A percentile compares a stretch with the other conserved stretches of the same genome.
Evolutionary conservation across 1,140 invertebrate species (phyloP).

Genomic region (Penaeus vannamei): DNA sequence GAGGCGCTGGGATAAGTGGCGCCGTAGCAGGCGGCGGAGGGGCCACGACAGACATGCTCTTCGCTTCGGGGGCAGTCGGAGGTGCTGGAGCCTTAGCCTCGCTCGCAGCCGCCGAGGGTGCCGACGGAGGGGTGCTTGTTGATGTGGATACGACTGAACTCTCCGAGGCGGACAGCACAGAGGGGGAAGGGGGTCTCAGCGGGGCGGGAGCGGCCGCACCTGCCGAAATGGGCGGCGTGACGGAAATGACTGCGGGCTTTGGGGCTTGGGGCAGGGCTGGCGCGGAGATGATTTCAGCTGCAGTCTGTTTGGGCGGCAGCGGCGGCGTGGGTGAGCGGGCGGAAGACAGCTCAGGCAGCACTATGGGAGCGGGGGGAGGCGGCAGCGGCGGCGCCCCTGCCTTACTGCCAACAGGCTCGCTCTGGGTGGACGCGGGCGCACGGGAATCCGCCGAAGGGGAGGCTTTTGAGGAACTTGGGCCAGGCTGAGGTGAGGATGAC

Average conservation of each 20-base stretch:
- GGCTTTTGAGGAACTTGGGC: neutral
- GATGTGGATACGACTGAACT: neutral
- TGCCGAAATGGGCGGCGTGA: slow-evolving; percentile 7
- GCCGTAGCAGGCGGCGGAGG: slow-evolving; percentile 21
- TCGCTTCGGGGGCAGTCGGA: neutral
- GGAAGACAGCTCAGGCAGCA: neutral
- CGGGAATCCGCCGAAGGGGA: neutral
- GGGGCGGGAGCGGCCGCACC: slow-evolving; percentile 17
- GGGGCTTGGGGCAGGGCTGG: slow-evolving; percentile 19
- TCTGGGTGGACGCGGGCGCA: neutral
- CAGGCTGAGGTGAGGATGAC: neutral
- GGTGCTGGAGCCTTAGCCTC: neutral
- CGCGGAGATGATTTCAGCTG: neutral
- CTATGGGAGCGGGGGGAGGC: neutral
- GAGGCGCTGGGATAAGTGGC: slow-evolving; percentile 43
- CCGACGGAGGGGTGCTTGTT: neutral
- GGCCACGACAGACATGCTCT: neutral
- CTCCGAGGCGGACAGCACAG: neutral
- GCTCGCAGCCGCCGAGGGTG: neutral
- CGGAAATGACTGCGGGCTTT: slow-evolving; percentile 16
- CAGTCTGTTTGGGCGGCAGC: slow-evolving; percentile 25
- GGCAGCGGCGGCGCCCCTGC: neutral
- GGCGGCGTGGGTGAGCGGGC: slow-evolving; percentile 5
- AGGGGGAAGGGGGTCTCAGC: neutral
- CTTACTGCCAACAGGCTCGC: neutral